These are phyloP conservation scores for Osmerus mordax DNA, from an alignment of 2,113 vertebrate genomes.

Conservation along the genomic window DNA sequence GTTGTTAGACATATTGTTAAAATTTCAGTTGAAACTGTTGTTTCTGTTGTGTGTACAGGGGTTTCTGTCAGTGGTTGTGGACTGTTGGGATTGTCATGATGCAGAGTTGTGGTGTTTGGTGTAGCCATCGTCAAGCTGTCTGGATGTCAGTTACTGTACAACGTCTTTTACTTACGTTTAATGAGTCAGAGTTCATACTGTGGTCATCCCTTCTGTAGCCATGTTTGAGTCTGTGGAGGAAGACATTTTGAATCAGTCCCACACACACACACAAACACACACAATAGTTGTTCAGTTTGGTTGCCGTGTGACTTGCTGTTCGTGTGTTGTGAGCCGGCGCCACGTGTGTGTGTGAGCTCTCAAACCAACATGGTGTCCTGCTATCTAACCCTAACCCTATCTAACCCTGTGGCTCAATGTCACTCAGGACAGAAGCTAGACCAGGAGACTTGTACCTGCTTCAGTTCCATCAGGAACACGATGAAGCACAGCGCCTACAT, in stretches of 20 bases:
- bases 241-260: not conserved
- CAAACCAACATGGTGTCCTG: conserved; percentile 36
- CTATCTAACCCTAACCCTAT: not conserved
- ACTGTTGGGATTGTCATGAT: not conserved
- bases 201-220: not conserved
- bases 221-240: not conserved
- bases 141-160: not conserved
- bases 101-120: not conserved
- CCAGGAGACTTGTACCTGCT: conserved; percentile 10
- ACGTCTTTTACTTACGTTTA: not conserved
- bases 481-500: too few relatives aligned
- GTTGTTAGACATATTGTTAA: conserved; percentile 6
- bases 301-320: conserved; percentile 2
- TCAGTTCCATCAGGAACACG: too few relatives aligned
- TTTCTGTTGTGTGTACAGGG: not conserved
- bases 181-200: not conserved
- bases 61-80: not conserved
- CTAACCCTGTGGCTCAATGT: conserved; percentile 35
- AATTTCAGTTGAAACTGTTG: not conserved
- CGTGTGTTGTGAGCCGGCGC: not conserved
- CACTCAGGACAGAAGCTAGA: conserved; percentile 37
- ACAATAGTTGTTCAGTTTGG: not conserved
- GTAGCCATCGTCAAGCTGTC: not conserved
- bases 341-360: conserved; percentile 8
- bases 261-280: conserved; percentile 3